Conservation (phyloP, 2,113 vertebrate genomes). For the Trematocara macrostoma region DNA sequence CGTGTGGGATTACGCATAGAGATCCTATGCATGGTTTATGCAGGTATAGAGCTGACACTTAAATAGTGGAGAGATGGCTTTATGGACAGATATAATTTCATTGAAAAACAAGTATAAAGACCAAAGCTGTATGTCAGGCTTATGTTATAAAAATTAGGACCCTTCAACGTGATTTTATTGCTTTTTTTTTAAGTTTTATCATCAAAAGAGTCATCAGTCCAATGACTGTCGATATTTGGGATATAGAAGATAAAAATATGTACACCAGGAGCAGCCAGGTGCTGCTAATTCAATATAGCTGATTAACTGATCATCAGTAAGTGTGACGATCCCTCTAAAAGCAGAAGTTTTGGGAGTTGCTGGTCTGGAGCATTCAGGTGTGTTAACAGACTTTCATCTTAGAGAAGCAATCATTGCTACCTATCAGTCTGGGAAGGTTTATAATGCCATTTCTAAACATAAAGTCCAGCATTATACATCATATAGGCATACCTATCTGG, state of each 20-base stretch:
- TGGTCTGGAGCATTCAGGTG: neutral
- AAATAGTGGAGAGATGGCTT: neutral
- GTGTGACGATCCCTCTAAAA: neutral
- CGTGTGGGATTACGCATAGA: neutral
- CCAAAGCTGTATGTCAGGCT: neutral
- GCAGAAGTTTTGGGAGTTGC: neutral
- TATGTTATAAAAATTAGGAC: neutral
- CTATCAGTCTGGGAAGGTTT: neutral
- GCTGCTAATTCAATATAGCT: neutral
- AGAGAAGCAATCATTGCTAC: neutral
- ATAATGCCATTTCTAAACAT: neutral
- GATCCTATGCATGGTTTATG: neutral
- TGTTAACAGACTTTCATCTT: neutral
- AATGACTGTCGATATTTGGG: neutral
- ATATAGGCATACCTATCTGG: neutral
- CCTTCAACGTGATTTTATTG: neutral
- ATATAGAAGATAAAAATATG: neutral
- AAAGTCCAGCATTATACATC: neutral
- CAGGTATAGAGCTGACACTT: neutral
- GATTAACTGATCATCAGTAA: neutral
- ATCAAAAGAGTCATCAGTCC: neutral
- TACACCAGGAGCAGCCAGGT: neutral
- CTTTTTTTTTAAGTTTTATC: neutral
- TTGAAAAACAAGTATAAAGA: neutral
- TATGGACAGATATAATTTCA: neutral